Percentiles rank a stretch among this genome's conserved stretches.
Evolutionary conservation across 1,140 invertebrate species (phyloP).

Genomic region (Parapsyche elsis): DNA sequence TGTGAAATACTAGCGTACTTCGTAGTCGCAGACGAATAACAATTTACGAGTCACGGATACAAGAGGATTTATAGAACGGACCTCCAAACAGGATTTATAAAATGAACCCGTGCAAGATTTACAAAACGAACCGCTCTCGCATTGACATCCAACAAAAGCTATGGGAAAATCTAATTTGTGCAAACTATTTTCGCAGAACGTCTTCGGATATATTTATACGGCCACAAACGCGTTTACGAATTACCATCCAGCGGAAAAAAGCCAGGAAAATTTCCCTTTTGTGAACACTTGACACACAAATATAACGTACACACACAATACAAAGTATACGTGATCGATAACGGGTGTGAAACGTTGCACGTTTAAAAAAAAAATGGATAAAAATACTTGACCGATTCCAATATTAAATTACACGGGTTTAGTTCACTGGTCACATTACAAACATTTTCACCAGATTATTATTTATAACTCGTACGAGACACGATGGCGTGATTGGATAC

Average conservation of each 20-base stretch:
- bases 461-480: no score
- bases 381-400: no score
- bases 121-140: slow-evolving; percentile 15
- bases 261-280: no score
- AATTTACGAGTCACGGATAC: slow-evolving; percentile 42
- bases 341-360: no score
- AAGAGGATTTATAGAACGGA: slow-evolving; percentile 37
- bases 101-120: slow-evolving; percentile 34
- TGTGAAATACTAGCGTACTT: slow-evolving; percentile 6
- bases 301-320: no score
- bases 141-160: slow-evolving; percentile 29
- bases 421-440: no score
- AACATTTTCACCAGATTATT: no score
- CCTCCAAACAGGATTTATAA: slow-evolving; percentile 27
- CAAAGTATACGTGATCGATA: no score
- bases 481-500: neutral
- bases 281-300: no score
- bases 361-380: no score
- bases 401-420: no score
- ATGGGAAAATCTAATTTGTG: slow-evolving; percentile 39
- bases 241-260: neutral
- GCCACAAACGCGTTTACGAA: slow-evolving; percentile 7
- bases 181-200: slow-evolving; percentile 9
- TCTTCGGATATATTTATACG: neutral
- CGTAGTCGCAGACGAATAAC: slow-evolving; percentile 27